A percentile compares a stretch with the other conserved stretches of the same genome.
These are phyloP conservation scores for Takifugu ocellatus DNA, from an alignment of 2,797 vertebrate genomes.

Conservation along the genomic window DNA sequence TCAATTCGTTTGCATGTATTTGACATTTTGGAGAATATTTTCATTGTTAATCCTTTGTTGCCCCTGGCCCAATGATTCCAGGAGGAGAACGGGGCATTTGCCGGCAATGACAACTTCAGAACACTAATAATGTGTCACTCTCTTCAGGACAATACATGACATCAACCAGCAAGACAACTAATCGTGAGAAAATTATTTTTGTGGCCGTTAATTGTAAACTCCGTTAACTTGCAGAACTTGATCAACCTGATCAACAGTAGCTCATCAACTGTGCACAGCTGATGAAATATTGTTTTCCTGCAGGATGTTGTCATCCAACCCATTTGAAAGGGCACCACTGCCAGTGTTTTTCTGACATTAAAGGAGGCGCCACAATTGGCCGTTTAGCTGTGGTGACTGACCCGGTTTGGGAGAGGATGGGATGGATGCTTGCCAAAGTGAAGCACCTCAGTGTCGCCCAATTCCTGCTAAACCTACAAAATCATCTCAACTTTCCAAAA, in stretches of 20 bases:
- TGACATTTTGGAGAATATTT: neutral
- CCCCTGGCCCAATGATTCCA: neutral
- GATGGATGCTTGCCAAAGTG: slow-evolving; percentile 19
- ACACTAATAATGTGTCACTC: slow-evolving; percentile 4
- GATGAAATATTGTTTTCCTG: slow-evolving; percentile 78
- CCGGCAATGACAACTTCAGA: slow-evolving; percentile 10
- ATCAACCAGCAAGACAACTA: slow-evolving; percentile 51
- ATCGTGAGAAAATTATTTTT: slow-evolving; percentile 71
- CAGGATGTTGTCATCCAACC: slow-evolving; percentile 54
- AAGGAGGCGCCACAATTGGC: neutral
- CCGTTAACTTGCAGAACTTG: slow-evolving; percentile 75
- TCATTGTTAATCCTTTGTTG: too few species aligned
- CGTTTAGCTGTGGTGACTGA: slow-evolving; percentile 3
- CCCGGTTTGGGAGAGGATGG: slow-evolving; percentile 9
- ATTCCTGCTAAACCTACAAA: slow-evolving; percentile 2
- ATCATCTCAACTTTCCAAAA: neutral
- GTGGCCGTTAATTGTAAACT: slow-evolving; percentile 77
- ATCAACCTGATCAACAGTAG: slow-evolving; percentile 67
- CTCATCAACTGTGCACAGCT: slow-evolving; percentile 71
- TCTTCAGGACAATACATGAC: slow-evolving; percentile 53
- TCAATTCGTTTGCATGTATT: too few species aligned
- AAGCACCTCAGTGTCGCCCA: slow-evolving; percentile 26
- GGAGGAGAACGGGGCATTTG: neutral
- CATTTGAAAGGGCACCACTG: slow-evolving; percentile 29
- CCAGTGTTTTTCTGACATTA: slow-evolving; percentile 11